A percentile compares a stretch with the other conserved stretches of the same genome.
Conservation (phyloP, 2,113 vertebrate species). For the Pyrgilauda ruficollis region DNA sequence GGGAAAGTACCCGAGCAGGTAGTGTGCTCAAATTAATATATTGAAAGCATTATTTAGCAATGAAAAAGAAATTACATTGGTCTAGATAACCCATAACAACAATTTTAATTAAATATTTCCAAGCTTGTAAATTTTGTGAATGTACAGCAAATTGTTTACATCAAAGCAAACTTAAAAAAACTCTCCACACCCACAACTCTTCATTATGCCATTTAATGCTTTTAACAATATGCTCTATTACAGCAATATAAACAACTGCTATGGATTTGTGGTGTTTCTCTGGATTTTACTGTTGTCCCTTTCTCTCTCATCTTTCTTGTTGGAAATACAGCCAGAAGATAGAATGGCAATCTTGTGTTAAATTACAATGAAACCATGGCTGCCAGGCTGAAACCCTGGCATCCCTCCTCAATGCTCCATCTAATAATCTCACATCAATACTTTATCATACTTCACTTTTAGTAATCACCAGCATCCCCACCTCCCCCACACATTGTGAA, state of each 20-base stretch:
- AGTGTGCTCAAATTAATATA: background rate
- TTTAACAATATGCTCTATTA: background rate
- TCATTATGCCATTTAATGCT: background rate
- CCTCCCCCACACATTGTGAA: background rate
- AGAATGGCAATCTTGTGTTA: background rate
- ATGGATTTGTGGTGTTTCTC: background rate
- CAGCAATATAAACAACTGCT: background rate
- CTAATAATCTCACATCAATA: background rate
- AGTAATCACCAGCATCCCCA: background rate
- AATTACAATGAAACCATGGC: background rate
- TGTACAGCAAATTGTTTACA: background rate
- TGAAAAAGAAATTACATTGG: background rate
- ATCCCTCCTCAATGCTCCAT: background rate
- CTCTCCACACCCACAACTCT: background rate
- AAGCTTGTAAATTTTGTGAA: background rate
- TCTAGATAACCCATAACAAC: background rate
- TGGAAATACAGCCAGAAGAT: background rate
- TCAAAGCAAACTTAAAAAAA: background rate
- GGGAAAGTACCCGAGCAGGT: background rate
- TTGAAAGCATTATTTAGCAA: background rate
- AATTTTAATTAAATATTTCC: background rate
- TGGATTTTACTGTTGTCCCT: background rate
- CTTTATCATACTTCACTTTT: background rate
- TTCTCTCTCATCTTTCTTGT: background rate
- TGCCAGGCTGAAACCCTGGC: background rate